Conservation (phyloP, 2,888 invertebrate species). For the Itoplectis maculator region DNA sequence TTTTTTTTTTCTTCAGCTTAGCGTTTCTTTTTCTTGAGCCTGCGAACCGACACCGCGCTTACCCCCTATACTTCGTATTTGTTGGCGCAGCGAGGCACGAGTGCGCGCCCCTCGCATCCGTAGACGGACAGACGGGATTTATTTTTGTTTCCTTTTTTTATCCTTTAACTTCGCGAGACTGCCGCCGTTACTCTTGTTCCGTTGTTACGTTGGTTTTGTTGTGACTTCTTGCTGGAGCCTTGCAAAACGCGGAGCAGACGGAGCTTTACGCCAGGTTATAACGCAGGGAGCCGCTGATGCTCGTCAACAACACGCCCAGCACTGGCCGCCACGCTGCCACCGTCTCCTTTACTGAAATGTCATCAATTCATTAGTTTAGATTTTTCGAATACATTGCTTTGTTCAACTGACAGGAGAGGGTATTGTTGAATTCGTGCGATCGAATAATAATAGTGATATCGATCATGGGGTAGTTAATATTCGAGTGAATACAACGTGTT, state of each 20-base stretch:
- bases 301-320: conserved; percentile 79
- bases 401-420: background rate
- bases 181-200: conserved; percentile 46
- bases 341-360: conserved; percentile 87
- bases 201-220: conserved; percentile 52
- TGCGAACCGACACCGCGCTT: conserved; percentile 41
- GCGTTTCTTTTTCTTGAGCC: conserved; percentile 24
- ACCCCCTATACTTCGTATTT: conserved; percentile 35
- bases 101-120: conserved; percentile 51
- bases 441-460: no score
- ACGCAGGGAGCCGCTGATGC: conserved; percentile 79
- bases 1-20: conserved; percentile 31
- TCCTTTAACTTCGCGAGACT: conserved; percentile 49
- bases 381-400: background rate
- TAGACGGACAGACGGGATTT: conserved; percentile 62
- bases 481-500: no score
- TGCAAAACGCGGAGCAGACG: conserved; percentile 77
- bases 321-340: conserved; percentile 85
- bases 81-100: conserved; percentile 49
- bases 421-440: no score
- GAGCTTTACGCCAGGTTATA: conserved; percentile 83
- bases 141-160: conserved; percentile 43
- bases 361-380: conserved; percentile 2
- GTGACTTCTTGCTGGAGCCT: conserved; percentile 65
- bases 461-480: no score